Evolutionary conservation across 2,113 vertebrate species (phyloP).

Genomic region (Seriola aureovittata): DNA sequence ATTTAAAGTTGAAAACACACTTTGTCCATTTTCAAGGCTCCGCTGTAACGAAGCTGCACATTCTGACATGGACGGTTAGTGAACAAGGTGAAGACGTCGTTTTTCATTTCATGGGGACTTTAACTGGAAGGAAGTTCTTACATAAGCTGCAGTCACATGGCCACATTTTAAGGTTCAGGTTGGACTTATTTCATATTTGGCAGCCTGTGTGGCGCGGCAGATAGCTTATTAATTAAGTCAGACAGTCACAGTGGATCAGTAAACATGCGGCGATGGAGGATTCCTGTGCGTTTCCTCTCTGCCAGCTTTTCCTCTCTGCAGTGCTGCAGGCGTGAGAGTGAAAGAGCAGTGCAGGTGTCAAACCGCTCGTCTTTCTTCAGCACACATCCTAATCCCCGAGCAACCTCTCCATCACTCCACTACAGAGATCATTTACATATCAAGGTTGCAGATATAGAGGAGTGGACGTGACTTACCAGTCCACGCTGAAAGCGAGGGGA

Average conservation of each 20-base stretch:
- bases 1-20: neutral
- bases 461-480: slow-evolving; percentile 36
- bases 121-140: slow-evolving; percentile 2
- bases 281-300: slow-evolving; percentile 23
- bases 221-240: slow-evolving; percentile 44
- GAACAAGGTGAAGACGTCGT: neutral
- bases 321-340: slow-evolving; percentile 7
- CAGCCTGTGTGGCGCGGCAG: slow-evolving; percentile 8
- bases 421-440: slow-evolving; percentile 50
- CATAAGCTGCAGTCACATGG: slow-evolving; percentile 20
- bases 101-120: slow-evolving; percentile 31
- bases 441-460: slow-evolving; percentile 27
- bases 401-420: slow-evolving; percentile 2
- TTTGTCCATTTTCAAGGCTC: neutral
- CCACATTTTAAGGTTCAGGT: slow-evolving; percentile 17
- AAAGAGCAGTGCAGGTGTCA: slow-evolving; percentile 48
- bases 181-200: slow-evolving; percentile 15
- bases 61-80: neutral
- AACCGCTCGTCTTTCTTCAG: slow-evolving; percentile 14
- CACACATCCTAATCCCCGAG: slow-evolving; percentile 18
- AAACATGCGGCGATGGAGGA: slow-evolving; percentile 18
- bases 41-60: neutral
- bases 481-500: slow-evolving; percentile 18
- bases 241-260: slow-evolving; percentile 40
- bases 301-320: slow-evolving; percentile 29